Percentiles rank a stretch among this genome's conserved stretches.
phyloP scores from a whole-genome alignment of 2,113 vertebrate species.

The Phaethon lepturus region DNA sequence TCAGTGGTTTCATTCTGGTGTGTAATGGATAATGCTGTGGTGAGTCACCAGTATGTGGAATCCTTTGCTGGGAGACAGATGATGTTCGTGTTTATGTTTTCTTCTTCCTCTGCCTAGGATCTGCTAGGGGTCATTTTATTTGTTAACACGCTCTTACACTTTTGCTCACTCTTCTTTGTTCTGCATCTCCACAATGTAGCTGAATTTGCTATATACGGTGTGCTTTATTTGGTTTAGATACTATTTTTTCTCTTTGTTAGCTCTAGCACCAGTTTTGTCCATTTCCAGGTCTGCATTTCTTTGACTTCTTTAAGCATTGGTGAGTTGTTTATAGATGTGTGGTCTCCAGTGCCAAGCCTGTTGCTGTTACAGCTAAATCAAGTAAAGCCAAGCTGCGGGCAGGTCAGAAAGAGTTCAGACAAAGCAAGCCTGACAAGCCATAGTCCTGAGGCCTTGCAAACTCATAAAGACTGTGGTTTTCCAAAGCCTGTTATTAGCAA shows the following conservation, averaged over 20 bases:
- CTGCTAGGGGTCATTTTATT: background rate
- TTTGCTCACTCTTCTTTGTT: background rate
- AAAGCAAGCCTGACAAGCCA: fast-evolving
- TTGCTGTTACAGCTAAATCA: background rate
- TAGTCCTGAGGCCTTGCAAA: background rate
- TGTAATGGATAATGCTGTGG: background rate
- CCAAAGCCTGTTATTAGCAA: background rate
- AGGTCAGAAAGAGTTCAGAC: background rate
- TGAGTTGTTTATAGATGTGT: background rate
- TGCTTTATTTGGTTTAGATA: background rate
- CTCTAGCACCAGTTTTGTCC: background rate
- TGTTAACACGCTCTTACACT: background rate
- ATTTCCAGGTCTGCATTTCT: background rate
- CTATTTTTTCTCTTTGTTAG: background rate
- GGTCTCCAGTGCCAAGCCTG: background rate
- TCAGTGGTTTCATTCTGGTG: background rate
- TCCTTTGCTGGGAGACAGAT: background rate
- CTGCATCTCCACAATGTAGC: background rate
- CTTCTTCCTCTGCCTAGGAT: background rate
- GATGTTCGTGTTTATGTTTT: background rate
- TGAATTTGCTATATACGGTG: background rate
- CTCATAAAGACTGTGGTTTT: background rate
- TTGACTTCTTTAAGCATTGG: background rate
- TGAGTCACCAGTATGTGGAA: background rate
- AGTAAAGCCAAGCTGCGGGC: background rate